A percentile compares a stretch with the other conserved stretches of the same genome.
These are phyloP conservation scores for Phyto melanocephala DNA, from an alignment of 2,888 invertebrate species.

Conservation along the genomic window DNA sequence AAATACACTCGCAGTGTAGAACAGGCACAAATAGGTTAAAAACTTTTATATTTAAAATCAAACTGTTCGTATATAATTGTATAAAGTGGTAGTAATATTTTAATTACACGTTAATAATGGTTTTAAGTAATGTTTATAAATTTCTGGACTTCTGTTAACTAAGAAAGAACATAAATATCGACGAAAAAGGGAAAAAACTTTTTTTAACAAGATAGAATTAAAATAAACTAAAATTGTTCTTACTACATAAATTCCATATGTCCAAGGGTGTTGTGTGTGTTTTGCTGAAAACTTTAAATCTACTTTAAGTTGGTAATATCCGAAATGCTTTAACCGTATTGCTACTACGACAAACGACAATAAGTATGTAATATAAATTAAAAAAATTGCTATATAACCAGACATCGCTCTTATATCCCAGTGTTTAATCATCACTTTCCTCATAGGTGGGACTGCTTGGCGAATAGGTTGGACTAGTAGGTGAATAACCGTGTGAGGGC, in stretches of 20 bases:
- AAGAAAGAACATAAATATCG: no score
- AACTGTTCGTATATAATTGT: neutral
- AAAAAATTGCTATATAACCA: neutral
- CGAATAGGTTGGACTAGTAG: conserved; percentile 86
- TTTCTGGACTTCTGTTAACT: neutral
- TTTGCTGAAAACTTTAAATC: conserved; percentile 22
- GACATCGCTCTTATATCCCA: neutral
- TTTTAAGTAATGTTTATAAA: neutral
- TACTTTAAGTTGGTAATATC: neutral
- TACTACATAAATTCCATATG: neutral
- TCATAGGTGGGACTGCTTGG: conserved; percentile 81
- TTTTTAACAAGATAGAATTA: neutral
- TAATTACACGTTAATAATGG: neutral
- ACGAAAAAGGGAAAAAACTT: neutral
- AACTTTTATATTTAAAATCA: no score
- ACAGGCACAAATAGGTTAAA: no score
- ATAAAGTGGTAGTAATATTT: neutral
- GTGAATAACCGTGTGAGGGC: conserved; percentile 86
- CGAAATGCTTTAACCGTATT: conserved; percentile 3
- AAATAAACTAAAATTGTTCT: no score
- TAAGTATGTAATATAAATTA: neutral
- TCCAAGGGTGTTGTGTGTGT: neutral
- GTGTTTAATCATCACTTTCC: conserved; percentile 73
- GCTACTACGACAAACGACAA: neutral
- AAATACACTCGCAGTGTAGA: no score